phyloP scores from a whole-genome alignment of 2,797 vertebrate species.

The Pantherophis vulpinus region DNA sequence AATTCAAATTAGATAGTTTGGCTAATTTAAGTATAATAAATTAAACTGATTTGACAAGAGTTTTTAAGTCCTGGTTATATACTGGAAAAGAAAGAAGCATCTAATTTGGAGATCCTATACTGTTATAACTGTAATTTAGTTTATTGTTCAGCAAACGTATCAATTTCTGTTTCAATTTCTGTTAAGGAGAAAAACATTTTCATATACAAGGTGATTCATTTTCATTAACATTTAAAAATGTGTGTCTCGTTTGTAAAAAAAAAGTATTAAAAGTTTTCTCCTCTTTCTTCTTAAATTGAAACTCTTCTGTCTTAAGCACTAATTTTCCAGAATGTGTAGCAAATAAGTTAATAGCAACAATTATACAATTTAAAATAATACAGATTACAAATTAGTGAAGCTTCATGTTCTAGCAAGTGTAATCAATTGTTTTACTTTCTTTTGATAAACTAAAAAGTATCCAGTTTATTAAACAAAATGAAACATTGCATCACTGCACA shows the following conservation, averaged over 20 bases:
- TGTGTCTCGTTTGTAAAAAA: slow-evolving; percentile 27
- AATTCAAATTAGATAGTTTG: not conserved
- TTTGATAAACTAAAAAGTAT: slow-evolving; percentile 61
- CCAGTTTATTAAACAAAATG: slow-evolving; percentile 62
- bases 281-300: not conserved
- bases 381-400: slow-evolving; percentile 24
- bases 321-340: slow-evolving; percentile 41
- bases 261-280: not conserved
- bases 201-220: not conserved
- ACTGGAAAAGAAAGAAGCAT: not conserved
- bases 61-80: not conserved
- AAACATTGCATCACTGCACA: slow-evolving; percentile 41
- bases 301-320: slow-evolving; percentile 26
- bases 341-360: slow-evolving; percentile 46
- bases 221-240: slow-evolving; percentile 14
- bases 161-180: slow-evolving; percentile 12
- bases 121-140: not conserved
- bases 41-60: not conserved
- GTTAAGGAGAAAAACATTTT: slow-evolving; percentile 1
- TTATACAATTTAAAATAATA: slow-evolving; percentile 46
- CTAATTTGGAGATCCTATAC: not conserved
- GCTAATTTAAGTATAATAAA: not conserved
- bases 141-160: not conserved
- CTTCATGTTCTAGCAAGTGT: slow-evolving; percentile 40
- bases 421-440: slow-evolving; percentile 56